These are phyloP conservation scores for Chymomyza fuscimana DNA, from an alignment of 2,888 invertebrate genomes.

Conservation along the genomic window DNA sequence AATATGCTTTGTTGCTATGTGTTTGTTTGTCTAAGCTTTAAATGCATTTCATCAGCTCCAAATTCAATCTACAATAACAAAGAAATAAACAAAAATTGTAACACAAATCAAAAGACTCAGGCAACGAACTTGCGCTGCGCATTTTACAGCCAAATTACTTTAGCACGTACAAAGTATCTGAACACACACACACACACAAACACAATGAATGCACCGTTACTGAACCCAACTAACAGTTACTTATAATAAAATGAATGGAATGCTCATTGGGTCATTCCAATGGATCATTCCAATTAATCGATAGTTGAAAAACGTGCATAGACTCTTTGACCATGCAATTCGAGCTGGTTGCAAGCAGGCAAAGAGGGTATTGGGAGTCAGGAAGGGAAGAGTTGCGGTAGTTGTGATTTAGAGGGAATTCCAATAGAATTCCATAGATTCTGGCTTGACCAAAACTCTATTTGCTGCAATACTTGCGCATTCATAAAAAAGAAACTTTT, in stretches of 20 bases:
- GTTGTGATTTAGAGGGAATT: no score
- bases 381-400: not conserved
- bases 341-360: no score
- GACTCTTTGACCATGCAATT: not conserved
- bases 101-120: conserved; percentile 5
- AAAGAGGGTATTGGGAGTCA: no score
- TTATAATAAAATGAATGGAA: conserved; percentile 8
- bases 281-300: not conserved
- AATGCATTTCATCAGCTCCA: not conserved
- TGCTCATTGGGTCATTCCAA: not conserved
- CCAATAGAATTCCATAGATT: no score
- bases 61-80: not conserved
- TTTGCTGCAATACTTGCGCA: no score
- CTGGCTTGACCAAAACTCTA: no score
- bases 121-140: not conserved
- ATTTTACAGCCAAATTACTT: not conserved
- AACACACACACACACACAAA: conserved; percentile 35
- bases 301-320: not conserved
- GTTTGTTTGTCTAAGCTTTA: not conserved
- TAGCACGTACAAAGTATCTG: not conserved
- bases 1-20: not conserved
- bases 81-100: not conserved
- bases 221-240: conserved; percentile 58
- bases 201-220: conserved; percentile 64
- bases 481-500: no score